Evolutionary conservation across 2,888 invertebrate genomes (phyloP).

Genomic region (Ophion obscuratus): DNA sequence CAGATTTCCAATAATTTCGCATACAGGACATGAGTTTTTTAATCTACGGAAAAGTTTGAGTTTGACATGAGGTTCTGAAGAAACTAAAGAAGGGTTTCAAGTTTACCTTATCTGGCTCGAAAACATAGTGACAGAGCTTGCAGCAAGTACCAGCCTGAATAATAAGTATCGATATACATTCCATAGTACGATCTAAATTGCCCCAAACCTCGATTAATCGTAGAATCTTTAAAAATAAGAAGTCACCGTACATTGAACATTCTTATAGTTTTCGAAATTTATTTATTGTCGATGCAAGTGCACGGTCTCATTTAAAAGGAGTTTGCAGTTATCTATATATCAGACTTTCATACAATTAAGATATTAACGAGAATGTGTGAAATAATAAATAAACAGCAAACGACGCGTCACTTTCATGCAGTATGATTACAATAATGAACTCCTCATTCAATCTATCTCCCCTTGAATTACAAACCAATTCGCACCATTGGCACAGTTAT

Average conservation of each 20-base stretch:
- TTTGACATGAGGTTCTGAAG: background rate
- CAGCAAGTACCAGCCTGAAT: slow-evolving; percentile 31
- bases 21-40: slow-evolving; percentile 50
- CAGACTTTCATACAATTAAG: no score
- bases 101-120: slow-evolving; percentile 55
- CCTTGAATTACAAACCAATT: background rate
- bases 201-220: slow-evolving; percentile 55
- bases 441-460: background rate
- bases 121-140: slow-evolving; percentile 54
- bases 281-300: no score
- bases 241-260: background rate
- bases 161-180: slow-evolving; percentile 49
- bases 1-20: slow-evolving; percentile 47
- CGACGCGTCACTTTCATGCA: no score
- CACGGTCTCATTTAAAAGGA: no score
- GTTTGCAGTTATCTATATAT: no score
- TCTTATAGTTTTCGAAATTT: no score
- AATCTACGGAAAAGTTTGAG: slow-evolving; percentile 27
- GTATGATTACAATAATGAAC: no score
- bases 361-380: no score
- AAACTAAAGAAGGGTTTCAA: background rate
- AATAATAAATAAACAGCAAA: no score
- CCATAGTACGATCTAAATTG: slow-evolving; percentile 57
- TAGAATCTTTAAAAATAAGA: slow-evolving; percentile 30
- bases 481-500: slow-evolving; percentile 45